These are phyloP conservation scores for Hirtodrosophila duncani DNA, from an alignment of 2,888 invertebrate species.

Conservation along the genomic window DNA sequence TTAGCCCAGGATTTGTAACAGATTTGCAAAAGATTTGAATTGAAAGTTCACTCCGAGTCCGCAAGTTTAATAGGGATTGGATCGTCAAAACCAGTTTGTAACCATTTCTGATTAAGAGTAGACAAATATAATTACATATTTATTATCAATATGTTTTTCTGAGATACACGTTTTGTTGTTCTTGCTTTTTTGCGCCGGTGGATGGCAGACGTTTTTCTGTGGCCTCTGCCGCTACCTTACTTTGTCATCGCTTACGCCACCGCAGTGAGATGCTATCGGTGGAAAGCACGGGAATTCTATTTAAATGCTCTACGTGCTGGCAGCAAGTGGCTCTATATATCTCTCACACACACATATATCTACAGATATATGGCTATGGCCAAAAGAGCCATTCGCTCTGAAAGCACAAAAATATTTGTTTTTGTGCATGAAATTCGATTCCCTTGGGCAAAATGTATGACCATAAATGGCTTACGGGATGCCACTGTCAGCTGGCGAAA, in stretches of 20 bases:
- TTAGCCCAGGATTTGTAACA: no score
- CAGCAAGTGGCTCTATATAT: constrained; percentile 57
- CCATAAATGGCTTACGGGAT: constrained; percentile 70
- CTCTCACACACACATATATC: constrained; percentile 18
- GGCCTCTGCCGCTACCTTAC: background rate
- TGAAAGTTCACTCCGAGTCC: no score
- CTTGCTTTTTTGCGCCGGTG: no score
- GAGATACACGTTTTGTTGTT: no score
- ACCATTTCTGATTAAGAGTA: no score
- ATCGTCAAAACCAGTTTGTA: no score
- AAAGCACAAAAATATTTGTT: constrained; percentile 41
- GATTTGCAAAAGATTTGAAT: no score
- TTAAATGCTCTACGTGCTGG: constrained; percentile 55
- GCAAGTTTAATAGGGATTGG: no score
- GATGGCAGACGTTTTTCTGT: constrained; percentile 7
- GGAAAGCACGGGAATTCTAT: constrained; percentile 56
- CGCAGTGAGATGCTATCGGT: constrained; percentile 24
- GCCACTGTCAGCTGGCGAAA: no score
- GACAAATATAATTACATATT: no score
- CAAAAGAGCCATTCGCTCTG: constrained; percentile 31
- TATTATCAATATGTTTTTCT: no score
- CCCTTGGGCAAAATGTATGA: constrained; percentile 69
- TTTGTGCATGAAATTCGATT: constrained; percentile 76
- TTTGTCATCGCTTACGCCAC: constrained; percentile 7
- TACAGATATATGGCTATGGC: constrained; percentile 22